These are phyloP conservation scores for Drosophila mauritiana DNA, from an alignment of 1,140 invertebrate species.

Conservation along the genomic window DNA sequence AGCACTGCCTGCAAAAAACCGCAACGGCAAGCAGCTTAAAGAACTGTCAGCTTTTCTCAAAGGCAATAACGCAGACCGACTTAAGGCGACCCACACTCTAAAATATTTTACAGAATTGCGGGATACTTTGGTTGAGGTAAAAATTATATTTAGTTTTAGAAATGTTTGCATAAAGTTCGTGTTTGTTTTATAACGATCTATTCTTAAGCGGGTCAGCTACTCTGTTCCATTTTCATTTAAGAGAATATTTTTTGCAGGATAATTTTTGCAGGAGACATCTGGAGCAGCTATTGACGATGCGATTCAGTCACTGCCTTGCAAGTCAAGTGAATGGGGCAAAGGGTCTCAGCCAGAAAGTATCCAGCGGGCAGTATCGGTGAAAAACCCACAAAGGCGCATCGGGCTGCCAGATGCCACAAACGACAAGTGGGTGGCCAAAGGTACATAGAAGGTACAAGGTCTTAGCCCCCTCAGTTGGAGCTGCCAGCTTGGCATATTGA, in stretches of 20 bases:
- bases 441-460: not conserved
- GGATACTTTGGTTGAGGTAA: not conserved
- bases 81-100: not conserved
- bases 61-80: slow-evolving; percentile 4
- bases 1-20: slow-evolving; percentile 21
- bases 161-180: not conserved
- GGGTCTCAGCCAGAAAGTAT: slow-evolving; percentile 18
- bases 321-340: slow-evolving; percentile 35
- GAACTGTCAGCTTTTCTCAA: slow-evolving; percentile 32
- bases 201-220: too few species aligned
- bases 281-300: not conserved
- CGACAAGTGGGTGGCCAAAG: not conserved
- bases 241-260: not conserved
- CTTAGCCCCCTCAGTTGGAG: slow-evolving; percentile 1
- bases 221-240: too few species aligned
- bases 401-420: slow-evolving; percentile 16
- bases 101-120: not conserved
- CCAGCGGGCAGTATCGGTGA: slow-evolving; percentile 5
- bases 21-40: slow-evolving; percentile 39
- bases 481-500: slow-evolving; percentile 62
- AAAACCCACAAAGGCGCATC: slow-evolving; percentile 11
- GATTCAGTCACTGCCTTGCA: not conserved
- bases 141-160: not conserved
- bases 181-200: too few species aligned
- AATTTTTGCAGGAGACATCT: not conserved